A percentile compares a stretch with the other conserved stretches of the same genome.
These are phyloP conservation scores for Aphidoletes aphidimyza DNA, from an alignment of 2,888 invertebrate genomes.

Conservation along the genomic window DNA sequence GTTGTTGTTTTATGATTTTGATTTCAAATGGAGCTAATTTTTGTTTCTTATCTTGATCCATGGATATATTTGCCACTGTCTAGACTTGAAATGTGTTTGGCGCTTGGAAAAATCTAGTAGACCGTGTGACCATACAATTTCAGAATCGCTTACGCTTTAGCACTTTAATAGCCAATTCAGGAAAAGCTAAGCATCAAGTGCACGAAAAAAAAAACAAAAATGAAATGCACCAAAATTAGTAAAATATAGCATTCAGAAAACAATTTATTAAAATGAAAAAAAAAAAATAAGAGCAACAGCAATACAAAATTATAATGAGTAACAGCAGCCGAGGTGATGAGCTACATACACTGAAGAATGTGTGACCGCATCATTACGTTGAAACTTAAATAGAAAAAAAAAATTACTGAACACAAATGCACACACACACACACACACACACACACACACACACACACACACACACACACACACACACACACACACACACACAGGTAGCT, in stretches of 20 bases:
- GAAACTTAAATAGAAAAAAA: background rate
- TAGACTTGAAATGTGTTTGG: background rate
- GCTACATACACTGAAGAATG: background rate
- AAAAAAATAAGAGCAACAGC: background rate
- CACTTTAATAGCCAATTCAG: slow-evolving; percentile 17
- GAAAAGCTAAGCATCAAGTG: background rate
- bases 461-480: no score
- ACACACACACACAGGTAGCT: no score
- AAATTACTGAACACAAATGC: no score
- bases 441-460: no score
- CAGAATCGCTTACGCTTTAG: background rate
- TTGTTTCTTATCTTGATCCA: slow-evolving; percentile 19
- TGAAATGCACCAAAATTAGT: slow-evolving; percentile 1
- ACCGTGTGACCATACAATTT: slow-evolving; percentile 13
- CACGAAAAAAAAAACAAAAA: background rate
- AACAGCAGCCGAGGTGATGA: background rate
- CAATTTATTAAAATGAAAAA: background rate
- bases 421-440: no score
- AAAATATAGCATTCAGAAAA: background rate
- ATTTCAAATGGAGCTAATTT: background rate
- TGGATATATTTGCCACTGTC: background rate
- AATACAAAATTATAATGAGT: background rate
- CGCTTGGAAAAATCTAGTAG: background rate
- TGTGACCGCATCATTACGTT: slow-evolving; percentile 12
- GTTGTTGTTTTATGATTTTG: background rate